Evolutionary conservation across 2,113 vertebrate genomes (phyloP), one percentile per base, ranked within the genome.

Genomic region (Narcine bancroftii): DNA sequence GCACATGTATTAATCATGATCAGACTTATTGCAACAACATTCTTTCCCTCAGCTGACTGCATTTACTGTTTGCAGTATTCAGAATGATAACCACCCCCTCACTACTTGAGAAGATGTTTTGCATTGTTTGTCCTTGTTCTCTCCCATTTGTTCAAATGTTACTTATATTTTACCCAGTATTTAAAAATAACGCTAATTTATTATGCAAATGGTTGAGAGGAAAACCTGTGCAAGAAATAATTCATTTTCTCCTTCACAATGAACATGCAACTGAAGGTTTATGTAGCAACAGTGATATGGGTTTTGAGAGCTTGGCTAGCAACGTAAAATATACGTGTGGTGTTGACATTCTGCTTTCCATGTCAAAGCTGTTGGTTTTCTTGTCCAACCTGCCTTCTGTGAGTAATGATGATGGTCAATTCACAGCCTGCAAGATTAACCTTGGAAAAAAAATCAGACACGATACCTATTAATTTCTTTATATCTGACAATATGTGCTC

Each of bases 391-490:
- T 91, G 63, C 65, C 65, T 69, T 13, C 63, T 47, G 65, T 91
- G 89, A 91, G 63, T 91, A 91, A 91, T 91, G 89, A 91, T 42
- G 69, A 42, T 91, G 29, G 89, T 91, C 89, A 91, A 91, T 69
- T 91, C 89, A 47, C 89, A 47, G 89, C 89, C 89, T 91, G 42
- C 63, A 42, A 91, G 89, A 91, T 91, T 91, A 91, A 91, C 89
- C 89, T 91, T 91, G 89, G 71, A 91, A 91, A 91, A 91, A 91
- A 91, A 91, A 91, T 91, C 89, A 71, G 89, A 91, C 11, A 42
- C 63, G 29, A 47, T 24, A 65, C 89, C 89, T 91, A 91, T 91
- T 91, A 91, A 91, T 71, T 69, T 65, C 89, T 91, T 91, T 71
- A 47, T 91, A 65, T 91, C 89, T 91, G 63, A 91, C 39, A 69